Evolutionary conservation across 2,797 vertebrate genomes (phyloP).

Genomic region (Gymnocypris eckloni): DNA sequence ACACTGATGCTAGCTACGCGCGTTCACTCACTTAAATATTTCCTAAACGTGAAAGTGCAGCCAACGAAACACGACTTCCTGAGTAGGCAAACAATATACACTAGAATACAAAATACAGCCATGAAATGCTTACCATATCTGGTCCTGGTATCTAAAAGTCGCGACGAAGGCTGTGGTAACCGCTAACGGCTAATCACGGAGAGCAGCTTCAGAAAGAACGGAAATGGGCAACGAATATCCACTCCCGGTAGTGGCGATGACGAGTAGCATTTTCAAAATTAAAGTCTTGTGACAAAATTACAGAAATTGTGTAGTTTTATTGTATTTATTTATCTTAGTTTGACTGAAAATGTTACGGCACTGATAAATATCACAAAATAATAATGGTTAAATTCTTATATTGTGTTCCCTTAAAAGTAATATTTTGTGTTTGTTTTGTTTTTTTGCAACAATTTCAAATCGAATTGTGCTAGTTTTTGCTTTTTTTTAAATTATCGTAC

Average conservation of each 20-base stretch:
- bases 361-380: neutral
- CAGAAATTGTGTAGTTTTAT: neutral
- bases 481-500: neutral
- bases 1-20: neutral
- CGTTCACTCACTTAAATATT: neutral
- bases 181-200: constrained; percentile 14
- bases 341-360: neutral
- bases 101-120: neutral
- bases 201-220: constrained; percentile 16
- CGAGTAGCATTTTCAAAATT: constrained; percentile 13
- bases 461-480: neutral
- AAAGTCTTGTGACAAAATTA: neutral
- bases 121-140: constrained; percentile 50
- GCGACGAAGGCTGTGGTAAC: neutral
- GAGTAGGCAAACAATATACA: neutral
- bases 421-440: neutral
- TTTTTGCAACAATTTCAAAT: neutral
- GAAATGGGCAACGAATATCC: constrained; percentile 17
- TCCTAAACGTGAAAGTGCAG: neutral
- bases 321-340: neutral
- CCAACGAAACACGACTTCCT: neutral
- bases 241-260: neutral
- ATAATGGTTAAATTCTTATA: neutral
- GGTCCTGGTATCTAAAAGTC: neutral
- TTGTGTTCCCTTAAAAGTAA: neutral